These are phyloP conservation scores for Numenius arquata DNA, from an alignment of 2,113 vertebrate genomes.

Conservation along the genomic window DNA sequence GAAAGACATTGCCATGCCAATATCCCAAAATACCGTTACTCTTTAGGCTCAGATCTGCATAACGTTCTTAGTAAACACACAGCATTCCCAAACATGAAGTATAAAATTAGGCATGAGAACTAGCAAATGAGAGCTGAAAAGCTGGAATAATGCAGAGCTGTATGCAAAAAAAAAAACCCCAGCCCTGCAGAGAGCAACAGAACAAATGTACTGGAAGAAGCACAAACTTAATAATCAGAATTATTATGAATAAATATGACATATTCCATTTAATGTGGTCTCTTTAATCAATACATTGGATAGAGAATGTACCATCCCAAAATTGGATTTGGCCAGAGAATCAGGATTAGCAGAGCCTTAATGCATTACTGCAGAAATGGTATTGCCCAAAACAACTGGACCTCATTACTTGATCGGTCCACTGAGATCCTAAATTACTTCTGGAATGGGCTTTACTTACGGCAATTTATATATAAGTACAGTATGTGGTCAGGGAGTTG, in stretches of 20 bases:
- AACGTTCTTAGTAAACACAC: not conserved
- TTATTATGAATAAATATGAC: not conserved
- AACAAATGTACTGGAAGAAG: not conserved
- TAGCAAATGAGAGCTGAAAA: not conserved
- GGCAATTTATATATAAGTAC: not conserved
- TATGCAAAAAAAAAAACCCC: no score
- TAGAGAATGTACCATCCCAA: not conserved
- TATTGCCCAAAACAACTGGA: constrained; percentile 36
- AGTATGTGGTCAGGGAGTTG: constrained; percentile 36
- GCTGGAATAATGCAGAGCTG: not conserved
- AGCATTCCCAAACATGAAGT: not conserved
- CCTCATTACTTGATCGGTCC: not conserved
- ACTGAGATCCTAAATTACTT: constrained; percentile 28
- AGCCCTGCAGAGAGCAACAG: not conserved
- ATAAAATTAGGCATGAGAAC: not conserved
- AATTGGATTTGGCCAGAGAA: not conserved
- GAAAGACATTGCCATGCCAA: not conserved
- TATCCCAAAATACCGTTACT: not conserved
- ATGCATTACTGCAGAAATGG: not conserved
- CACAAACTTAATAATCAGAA: not conserved
- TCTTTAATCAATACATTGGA: not conserved
- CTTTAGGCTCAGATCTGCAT: not conserved
- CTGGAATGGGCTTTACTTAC: constrained; percentile 28
- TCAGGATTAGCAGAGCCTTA: not conserved
- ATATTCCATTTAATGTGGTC: not conserved